Evolutionary conservation across 2,797 vertebrate genomes (phyloP), one percentile per base, ranked within the genome.

Genomic region (Apogon talboti): DNA sequence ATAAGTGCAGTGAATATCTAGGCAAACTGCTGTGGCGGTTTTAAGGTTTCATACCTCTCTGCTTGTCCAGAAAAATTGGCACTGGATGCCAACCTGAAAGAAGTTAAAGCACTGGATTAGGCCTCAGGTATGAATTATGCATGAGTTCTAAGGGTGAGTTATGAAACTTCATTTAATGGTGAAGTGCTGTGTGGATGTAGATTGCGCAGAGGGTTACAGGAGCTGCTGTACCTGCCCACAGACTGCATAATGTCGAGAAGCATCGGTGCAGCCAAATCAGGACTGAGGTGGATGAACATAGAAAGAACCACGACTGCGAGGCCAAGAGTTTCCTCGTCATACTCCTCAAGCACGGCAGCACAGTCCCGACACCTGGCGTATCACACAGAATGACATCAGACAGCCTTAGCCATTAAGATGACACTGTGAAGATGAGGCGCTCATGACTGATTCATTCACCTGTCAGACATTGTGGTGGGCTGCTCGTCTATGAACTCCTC

Each of bases 401-500:
- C 3, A 3, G 3, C 24, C 37, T 66, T 37, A 19, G 33, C 21
- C 48, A 21, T 53, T 19, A 28, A 10, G 11, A 11, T n/a, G 7
- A 15, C 11, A 35, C 10, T 2, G 28, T 30, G 16, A 30, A 15
- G 18, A 44, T 38, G 11, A 14, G 7, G 2, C 57, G 56, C 44
- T 48, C 6, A 14, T 1, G 47, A 47, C 6, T 35, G 51, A 66
- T 59, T 67, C 7, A 33, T 87, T 92, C 90, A 99, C 98, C 96
- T 96, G 92, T 99, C 98, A 19, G 96, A 94, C 96, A 99, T 99
- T 42, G 96, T 90, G 2, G 95, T 94, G 0, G 96, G 97, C 86
- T 99, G 98, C 79, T 99, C 98, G n/a, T 99, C 97, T 2, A 96
- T 95, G 88, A 99, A 99, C 84, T 99, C 98, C 82, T 99, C 98